These are phyloP conservation scores for Eupithecia exiguata DNA, from an alignment of 2,888 invertebrate genomes.

Conservation along the genomic window DNA sequence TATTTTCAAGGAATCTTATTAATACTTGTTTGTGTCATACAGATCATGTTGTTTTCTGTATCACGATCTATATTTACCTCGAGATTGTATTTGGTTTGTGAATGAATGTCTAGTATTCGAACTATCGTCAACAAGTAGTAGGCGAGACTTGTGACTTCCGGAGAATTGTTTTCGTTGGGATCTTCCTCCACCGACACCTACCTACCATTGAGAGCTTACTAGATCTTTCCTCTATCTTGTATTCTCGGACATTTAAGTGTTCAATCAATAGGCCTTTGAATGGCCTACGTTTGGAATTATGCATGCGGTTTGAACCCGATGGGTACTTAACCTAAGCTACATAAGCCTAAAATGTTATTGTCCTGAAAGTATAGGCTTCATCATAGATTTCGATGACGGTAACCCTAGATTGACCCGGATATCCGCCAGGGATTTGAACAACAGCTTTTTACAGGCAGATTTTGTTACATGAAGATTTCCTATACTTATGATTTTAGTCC, in stretches of 20 bases:
- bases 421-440: slow-evolving; percentile 21
- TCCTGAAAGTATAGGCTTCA: too few relatives aligned
- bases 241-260: background rate
- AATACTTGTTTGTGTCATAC: slow-evolving; percentile 38
- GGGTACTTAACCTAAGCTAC: background rate
- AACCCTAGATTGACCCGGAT: background rate
- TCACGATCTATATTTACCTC: slow-evolving; percentile 36
- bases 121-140: slow-evolving; percentile 33
- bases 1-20: slow-evolving; percentile 39
- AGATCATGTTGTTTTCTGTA: slow-evolving; percentile 38
- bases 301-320: background rate
- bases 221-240: background rate
- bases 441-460: slow-evolving; percentile 13
- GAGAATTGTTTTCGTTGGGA: slow-evolving; percentile 3
- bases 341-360: background rate
- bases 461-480: background rate
- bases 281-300: background rate
- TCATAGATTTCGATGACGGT: too few relatives aligned
- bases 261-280: background rate
- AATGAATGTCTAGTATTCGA: slow-evolving; percentile 41
- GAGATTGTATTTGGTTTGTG: slow-evolving; percentile 30
- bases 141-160: slow-evolving; percentile 11
- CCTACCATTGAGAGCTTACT: background rate
- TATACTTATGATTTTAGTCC: too few relatives aligned
- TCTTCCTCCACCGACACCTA: background rate